Base-by-base conservation (phyloP, 1,140 invertebrate species). In the Trichonephila inaurata region DNA sequence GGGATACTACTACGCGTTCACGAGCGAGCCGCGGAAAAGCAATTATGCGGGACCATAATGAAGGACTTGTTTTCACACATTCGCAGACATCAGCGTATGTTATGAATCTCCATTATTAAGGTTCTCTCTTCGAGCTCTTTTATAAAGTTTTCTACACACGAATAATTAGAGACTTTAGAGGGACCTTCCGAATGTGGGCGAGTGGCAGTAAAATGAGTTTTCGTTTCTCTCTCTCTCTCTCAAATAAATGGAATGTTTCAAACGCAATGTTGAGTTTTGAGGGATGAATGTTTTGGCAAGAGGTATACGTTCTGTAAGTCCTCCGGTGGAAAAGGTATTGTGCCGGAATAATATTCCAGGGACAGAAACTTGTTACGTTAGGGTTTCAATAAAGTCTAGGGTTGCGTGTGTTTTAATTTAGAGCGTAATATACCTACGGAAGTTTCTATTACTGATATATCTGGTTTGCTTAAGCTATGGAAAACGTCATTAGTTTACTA, bases 41-140 rank as follows among this genome's bases (percentile, higher is more conserved):
- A 77, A 77, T 77, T 77, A 77, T 33, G 28, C 24, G 24, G 4
- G 28, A 77, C 21, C 69, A 18, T 77, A 77, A 77, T 77, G 69
- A 77, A 77, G 69, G 28, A 24, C 69, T 77, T 77, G 69, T 77
- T 77, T 77, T 77, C 69, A 77, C 69, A 77, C 69, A 33, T 77
- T 77, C 28, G 69, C 69, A 77, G 69, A 16, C 69, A 77, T 77
- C 69, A 77, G 28, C 69, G 24, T 16, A 77, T 28, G 24, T 33
- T 77, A 33, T 33, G 24, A 77, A 77, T 77, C 28, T 77, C 69
- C 69, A 24, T 77, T 77, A 16, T 77, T 28, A 28, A 77, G 69
- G 69, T 16, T 40, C 24, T 40, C 21, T 24, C 16, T 28, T 33
- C 24, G 28, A 28, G 28, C 2, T 28, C 69, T 77, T 77, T 77